Conservation (phyloP, 2,888 invertebrate genomes). For the Leptarthrus brevirostris region DNA sequence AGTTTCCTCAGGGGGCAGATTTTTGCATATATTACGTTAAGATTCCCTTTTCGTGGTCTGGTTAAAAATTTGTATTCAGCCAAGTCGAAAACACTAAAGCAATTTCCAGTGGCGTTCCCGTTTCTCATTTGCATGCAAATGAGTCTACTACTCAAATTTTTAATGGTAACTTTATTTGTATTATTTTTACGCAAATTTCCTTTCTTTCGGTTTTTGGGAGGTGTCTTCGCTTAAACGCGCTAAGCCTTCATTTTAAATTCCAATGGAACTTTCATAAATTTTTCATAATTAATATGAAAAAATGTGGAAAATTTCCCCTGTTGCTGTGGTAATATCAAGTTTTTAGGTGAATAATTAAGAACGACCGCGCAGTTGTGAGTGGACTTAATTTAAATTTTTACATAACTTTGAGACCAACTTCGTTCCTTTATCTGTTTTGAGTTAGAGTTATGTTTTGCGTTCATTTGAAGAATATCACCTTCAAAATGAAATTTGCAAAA, state of each 20-base stretch:
- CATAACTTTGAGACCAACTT: too few relatives aligned
- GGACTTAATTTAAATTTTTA: too few relatives aligned
- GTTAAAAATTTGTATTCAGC: slow-evolving; percentile 51
- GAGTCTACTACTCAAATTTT: slow-evolving; percentile 53
- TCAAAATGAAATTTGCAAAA: too few relatives aligned
- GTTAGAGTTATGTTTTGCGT: too few relatives aligned
- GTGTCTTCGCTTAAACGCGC: neutral
- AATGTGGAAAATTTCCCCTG: neutral
- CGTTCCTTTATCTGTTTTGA: too few relatives aligned
- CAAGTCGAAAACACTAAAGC: slow-evolving; percentile 50
- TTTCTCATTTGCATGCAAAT: slow-evolving; percentile 55
- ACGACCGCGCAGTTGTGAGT: too few relatives aligned
- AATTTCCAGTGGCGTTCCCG: slow-evolving; percentile 51
- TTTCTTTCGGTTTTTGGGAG: neutral
- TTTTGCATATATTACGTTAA: slow-evolving; percentile 49
- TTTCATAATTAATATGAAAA: slow-evolving; percentile 32
- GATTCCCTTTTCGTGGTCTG: slow-evolving; percentile 33
- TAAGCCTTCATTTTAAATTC: neutral
- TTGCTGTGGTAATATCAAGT: neutral
- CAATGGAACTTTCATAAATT: slow-evolving; percentile 3
- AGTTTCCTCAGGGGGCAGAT: slow-evolving; percentile 48
- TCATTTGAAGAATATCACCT: too few relatives aligned
- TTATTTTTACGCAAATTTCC: slow-evolving; percentile 32
- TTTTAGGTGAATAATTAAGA: neutral
- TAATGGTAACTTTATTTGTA: slow-evolving; percentile 48